phyloP scores from a whole-genome alignment of 2,113 vertebrate genomes.

The Ursus arctos region DNA sequence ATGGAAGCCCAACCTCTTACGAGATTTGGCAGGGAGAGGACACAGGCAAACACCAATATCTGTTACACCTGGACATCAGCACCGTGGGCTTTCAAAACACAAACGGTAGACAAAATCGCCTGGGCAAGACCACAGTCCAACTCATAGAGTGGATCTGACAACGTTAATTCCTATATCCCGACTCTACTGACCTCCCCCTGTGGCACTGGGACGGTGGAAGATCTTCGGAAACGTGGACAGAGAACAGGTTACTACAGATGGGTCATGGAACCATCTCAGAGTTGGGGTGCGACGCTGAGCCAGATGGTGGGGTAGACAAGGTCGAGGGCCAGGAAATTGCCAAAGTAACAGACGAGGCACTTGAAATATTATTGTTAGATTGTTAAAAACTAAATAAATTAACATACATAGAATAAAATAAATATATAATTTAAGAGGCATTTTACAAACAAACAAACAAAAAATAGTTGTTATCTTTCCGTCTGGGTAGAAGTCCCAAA shows the following conservation, averaged over 20 bases:
- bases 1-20: constrained; percentile 48
- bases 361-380: constrained; percentile 85
- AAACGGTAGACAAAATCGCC: constrained; percentile 77
- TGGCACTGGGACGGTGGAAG: constrained; percentile 7
- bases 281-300: constrained; percentile 24
- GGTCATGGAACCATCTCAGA: constrained; percentile 36
- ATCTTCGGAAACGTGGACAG: constrained; percentile 65
- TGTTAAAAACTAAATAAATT: constrained; percentile 90
- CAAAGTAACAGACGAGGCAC: constrained; percentile 85
- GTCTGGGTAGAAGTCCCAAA: constrained; percentile 85
- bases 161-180: constrained; percentile 60
- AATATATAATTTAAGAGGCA: constrained; percentile 92
- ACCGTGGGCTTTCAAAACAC: constrained; percentile 79
- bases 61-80: constrained; percentile 76
- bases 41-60: constrained; percentile 62
- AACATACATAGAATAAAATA: constrained; percentile 93
- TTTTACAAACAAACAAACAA: constrained; percentile 83
- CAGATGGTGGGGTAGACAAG: constrained; percentile 11
- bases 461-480: constrained; percentile 88
- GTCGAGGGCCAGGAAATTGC: constrained; percentile 61
- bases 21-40: constrained; percentile 59
- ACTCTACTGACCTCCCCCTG: constrained; percentile 41
- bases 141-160: constrained; percentile 81
- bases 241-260: constrained; percentile 10
- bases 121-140: constrained; percentile 80